Evolutionary conservation across 2,888 invertebrate genomes (phyloP).

Genomic region (Apotomis turbidana): DNA sequence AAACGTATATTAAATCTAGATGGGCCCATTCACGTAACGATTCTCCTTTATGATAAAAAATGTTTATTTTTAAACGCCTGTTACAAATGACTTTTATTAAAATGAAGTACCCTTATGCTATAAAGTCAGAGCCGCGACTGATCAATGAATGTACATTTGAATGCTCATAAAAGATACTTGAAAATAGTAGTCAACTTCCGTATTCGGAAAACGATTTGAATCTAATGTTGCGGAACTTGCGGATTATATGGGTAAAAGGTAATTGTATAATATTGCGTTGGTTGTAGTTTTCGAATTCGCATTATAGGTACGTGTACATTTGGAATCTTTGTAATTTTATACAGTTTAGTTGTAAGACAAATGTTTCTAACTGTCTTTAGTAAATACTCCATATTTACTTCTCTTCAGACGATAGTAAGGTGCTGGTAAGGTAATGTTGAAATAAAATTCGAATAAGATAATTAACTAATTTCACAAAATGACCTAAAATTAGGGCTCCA

Average conservation of each 20-base stretch:
- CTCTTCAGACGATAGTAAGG: no score
- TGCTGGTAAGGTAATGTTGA: no score
- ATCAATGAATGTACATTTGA: constrained; percentile 39
- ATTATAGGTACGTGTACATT: no score
- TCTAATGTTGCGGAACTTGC: constrained; percentile 5
- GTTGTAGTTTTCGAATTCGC: no score
- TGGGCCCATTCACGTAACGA: constrained; percentile 56
- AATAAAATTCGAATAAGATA: no score
- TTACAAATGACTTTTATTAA: constrained; percentile 61
- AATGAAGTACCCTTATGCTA: constrained; percentile 72
- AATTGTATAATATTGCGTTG: not conserved
- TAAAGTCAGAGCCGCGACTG: constrained; percentile 52
- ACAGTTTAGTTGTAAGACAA: no score
- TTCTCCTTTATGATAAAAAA: constrained; percentile 69
- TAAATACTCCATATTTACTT: no score
- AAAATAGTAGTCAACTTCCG: constrained; percentile 21
- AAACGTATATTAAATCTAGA: constrained; percentile 55
- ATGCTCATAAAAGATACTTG: constrained; percentile 32
- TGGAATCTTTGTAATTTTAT: no score
- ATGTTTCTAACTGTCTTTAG: no score
- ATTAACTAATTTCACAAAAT: no score
- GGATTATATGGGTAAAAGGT: not conserved
- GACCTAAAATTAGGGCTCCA: no score
- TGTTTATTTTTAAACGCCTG: constrained; percentile 56
- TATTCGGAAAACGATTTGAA: constrained; percentile 1